Base-by-base conservation (phyloP, 2,888 invertebrate species). In the Blastobasis lacticolella region DNA sequence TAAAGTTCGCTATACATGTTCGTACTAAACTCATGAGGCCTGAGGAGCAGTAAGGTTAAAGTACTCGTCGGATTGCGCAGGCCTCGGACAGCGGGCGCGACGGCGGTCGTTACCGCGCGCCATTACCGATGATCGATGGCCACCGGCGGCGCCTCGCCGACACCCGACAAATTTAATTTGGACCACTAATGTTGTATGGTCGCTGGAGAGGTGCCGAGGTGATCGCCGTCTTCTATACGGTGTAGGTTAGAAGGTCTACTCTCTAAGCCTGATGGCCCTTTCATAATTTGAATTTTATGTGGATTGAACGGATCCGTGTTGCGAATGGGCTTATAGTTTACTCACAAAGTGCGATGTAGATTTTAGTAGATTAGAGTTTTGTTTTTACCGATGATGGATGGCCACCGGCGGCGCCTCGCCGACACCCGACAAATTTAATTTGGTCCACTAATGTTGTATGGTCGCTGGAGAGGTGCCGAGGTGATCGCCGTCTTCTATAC, bases 111-210 rank as follows among this genome's bases (percentile, higher is more conserved):
- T 84, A 85, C 79, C 73, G 73, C 66, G 69, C 67, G 66, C 77
- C 81, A 83, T 85, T 85, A 84, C 75, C 62, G 72, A 79, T 86
- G 87, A 87, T 87, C 78, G 85, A 87, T 85, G 73, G 73, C 73
- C 77, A 67, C 67, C 69, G 73, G 66, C 73, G 76, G 77, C 81
- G 81, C 75, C 78, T 69, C 61, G 63, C 71, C 68, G 73, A 78
- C 75, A 79, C 72, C 75, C 77, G 71, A 83, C 84, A 83, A 85
- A 87, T 86, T 86, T 81, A 83, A 86, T 87, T 86, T 83, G 77
- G 73, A 82, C 72, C 71, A 69, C 80, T 79, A 81, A 83, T 82
- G 73, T 69, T 23, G 23, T 23, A 23, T 23, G 23, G 23, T 59
- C 56, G 54, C 57, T 66, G 69, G 78, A 75, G 71, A 69, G 75